Evolutionary conservation across 2,113 vertebrate genomes (phyloP), one percentile per base, ranked within the genome.

Genomic region (Daphoenositta chrysoptera): DNA sequence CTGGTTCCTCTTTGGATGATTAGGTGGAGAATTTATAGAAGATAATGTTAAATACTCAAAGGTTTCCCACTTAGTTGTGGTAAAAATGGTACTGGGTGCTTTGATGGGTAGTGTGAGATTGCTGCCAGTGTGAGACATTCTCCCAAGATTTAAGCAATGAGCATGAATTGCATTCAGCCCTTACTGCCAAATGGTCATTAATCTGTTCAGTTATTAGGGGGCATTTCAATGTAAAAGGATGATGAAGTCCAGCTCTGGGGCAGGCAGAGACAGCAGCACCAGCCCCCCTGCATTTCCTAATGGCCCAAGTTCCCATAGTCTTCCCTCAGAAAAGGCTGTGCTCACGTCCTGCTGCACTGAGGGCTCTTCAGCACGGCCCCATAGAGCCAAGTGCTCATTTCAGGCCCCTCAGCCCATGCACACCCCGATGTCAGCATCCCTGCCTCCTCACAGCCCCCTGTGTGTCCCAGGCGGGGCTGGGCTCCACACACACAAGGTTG

Each of bases 361-460:
- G 37, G 40, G 33, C 30, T 11, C 61, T 42, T 14, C 30, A 50
- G 33, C 33, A 5, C 0, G 1, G 39, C 42, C 51, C 57, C 20
- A 2, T 0, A 18, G 81, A 79, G 60, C 57, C 60, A 73, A 58
- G 56, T 1, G 20, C 20, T 50, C 3, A 5, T 11, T 30, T 53
- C 2, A 63, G 73, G 37, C 9, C 35, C 13, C 40, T 10, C 18
- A 66, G 33, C 23, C 40, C 39, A 11, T 15, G 61, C 35, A 39
- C 45, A 37, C 7, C 26, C 15, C 15, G 0, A 4, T 5, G 31
- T 12, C 70, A 45, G 50, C 0, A 0, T 24, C 60, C 70, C 50
- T 51, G 70, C 35, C 13, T 35, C 37, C 50, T 8, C 6, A 1
- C 11, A 23, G 11, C 4, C 1, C 31, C 31, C 9, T 28, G 40